Percentiles rank a stretch among this genome's conserved stretches.
These are phyloP conservation scores for Micromys minutus DNA, from an alignment of 2,113 vertebrate species.

Conservation along the genomic window DNA sequence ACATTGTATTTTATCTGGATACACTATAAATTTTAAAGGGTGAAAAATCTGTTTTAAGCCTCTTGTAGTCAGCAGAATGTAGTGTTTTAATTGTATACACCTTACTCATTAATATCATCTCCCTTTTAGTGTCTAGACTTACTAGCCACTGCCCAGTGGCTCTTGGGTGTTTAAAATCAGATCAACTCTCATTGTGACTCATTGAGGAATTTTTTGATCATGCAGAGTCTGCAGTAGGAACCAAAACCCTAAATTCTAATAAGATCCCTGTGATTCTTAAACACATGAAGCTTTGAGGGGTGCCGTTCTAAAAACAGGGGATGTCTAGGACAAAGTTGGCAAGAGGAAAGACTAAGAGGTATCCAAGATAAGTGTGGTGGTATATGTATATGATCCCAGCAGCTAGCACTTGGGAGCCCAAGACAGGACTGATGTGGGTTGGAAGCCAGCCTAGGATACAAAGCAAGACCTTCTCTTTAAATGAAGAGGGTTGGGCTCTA, in stretches of 20 bases:
- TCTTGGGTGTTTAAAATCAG: not conserved
- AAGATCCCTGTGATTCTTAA: not conserved
- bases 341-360: not conserved
- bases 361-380: not conserved
- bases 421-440: not conserved
- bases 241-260: not conserved
- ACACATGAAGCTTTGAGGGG: not conserved
- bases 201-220: not conserved
- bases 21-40: not conserved
- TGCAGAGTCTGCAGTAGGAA: not conserved
- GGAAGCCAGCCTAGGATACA: not conserved
- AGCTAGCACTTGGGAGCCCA: not conserved
- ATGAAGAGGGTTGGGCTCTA: not conserved
- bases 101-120: not conserved
- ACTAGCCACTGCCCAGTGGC: not conserved
- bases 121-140: not conserved
- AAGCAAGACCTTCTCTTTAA: not conserved
- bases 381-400: not conserved
- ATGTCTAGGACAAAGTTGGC: not conserved
- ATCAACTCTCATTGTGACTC: not conserved
- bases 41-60: not conserved
- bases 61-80: not conserved
- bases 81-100: not conserved
- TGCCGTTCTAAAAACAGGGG: not conserved
- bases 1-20: not conserved